Evolutionary conservation across 2,113 vertebrate species (phyloP).

Genomic region (Polyodon spathula): DNA sequence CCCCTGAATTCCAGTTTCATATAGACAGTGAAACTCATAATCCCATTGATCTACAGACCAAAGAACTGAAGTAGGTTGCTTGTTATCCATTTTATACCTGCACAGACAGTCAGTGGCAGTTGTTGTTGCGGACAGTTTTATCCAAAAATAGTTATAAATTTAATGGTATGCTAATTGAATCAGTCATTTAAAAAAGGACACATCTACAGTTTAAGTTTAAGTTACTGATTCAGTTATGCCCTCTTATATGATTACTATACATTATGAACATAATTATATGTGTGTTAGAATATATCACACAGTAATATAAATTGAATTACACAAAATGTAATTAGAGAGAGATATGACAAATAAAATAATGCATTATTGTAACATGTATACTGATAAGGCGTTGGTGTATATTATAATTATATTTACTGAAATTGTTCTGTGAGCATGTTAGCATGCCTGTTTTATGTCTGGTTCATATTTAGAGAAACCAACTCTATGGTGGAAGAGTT

Average conservation of each 20-base stretch:
- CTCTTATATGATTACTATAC: no score
- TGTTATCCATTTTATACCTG: background rate
- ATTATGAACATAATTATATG: no score
- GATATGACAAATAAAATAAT: no score
- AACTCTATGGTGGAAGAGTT: constrained; percentile 99
- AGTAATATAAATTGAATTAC: no score
- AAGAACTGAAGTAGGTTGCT: constrained; percentile 79
- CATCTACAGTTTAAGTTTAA: background rate
- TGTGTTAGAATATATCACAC: no score
- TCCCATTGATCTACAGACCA: constrained; percentile 92
- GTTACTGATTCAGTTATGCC: background rate
- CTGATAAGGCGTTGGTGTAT: background rate
- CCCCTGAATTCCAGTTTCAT: constrained; percentile 92
- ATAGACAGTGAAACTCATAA: constrained; percentile 98
- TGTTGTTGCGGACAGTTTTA: no score
- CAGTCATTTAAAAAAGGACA: background rate
- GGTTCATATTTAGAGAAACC: constrained; percentile 69
- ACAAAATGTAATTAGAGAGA: no score
- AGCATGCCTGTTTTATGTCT: background rate
- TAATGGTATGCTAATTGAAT: background rate
- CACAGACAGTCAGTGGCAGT: no score
- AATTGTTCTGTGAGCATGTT: no score
- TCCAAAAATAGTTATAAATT: background rate
- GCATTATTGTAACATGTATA: no score
- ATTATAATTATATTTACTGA: background rate